Percentiles rank a stretch among this genome's conserved stretches.
phyloP scores from a whole-genome alignment of 30 jellyfish, hydroid and myxozoan species.

The Pelagia noctiluca region DNA sequence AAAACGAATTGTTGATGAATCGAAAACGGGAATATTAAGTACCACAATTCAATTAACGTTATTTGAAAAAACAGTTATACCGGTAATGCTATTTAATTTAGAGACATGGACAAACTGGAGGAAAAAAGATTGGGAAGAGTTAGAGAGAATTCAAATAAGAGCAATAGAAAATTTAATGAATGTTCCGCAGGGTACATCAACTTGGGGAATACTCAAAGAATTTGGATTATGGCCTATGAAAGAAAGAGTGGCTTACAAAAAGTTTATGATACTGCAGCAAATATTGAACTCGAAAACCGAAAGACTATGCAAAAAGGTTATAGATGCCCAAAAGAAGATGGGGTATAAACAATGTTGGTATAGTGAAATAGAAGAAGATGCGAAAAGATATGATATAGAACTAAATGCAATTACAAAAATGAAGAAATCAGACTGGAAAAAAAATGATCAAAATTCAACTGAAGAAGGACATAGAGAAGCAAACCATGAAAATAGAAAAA shows the following conservation, averaged over 20 bases:
- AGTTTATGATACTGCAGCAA: slow-evolving; percentile 9
- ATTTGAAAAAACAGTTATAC: slow-evolving; percentile 34
- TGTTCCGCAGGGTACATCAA: slow-evolving; percentile 10
- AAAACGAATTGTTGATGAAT: slow-evolving; percentile 10
- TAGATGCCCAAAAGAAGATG: slow-evolving; percentile 9
- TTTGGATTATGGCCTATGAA: slow-evolving; percentile 18
- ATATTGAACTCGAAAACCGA: slow-evolving; percentile 11
- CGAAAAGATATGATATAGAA: neutral
- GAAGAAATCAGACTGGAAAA: neutral
- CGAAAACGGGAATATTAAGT: slow-evolving; percentile 11
- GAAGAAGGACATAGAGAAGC: neutral
- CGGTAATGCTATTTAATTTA: slow-evolving; percentile 21
- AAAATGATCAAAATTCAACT: neutral
- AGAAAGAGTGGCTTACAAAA: neutral
- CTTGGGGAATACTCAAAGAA: slow-evolving; percentile 21
- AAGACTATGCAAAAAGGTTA: neutral
- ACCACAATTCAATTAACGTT: neutral
- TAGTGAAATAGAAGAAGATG: neutral
- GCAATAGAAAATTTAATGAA: neutral
- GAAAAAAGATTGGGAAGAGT: neutral
- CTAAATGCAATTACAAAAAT: neutral
- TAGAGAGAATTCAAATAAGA: neutral
- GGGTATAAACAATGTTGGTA: neutral
- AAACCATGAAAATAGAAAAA: neutral
- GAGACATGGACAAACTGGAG: slow-evolving; percentile 40